Conservation (phyloP, 2,797 vertebrate species). For the Ceryle rudis region DNA sequence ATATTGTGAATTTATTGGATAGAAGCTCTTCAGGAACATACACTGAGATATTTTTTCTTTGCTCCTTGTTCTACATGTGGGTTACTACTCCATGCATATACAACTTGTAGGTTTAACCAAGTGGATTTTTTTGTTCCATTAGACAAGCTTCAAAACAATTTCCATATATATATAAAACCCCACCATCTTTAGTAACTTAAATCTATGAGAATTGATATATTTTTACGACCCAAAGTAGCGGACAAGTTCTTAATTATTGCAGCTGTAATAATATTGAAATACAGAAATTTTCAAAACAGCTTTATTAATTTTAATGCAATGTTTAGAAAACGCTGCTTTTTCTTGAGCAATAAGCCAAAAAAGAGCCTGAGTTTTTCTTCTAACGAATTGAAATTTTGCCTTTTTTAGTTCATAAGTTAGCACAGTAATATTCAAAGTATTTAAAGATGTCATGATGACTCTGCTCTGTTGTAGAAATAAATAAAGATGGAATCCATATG, state of each 20-base stretch:
- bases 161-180: not conserved
- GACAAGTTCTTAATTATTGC: constrained; percentile 39
- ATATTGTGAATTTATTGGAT: not conserved
- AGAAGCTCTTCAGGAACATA: not conserved
- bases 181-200: not conserved
- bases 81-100: not conserved
- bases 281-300: not conserved
- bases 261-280: constrained; percentile 20
- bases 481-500: constrained; percentile 66
- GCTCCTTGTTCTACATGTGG: not conserved
- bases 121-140: not conserved
- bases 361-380: not conserved
- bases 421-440: constrained; percentile 54
- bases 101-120: not conserved
- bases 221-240: not conserved
- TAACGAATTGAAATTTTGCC: constrained; percentile 18
- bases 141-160: constrained; percentile 7
- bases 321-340: constrained; percentile 31
- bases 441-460: constrained; percentile 68
- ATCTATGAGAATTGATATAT: not conserved
- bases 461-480: constrained; percentile 60
- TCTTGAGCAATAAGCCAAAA: not conserved
- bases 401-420: constrained; percentile 51
- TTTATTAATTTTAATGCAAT: constrained; percentile 43
- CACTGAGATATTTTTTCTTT: not conserved